Evolutionary conservation across 2,888 invertebrate genomes (phyloP).

Genomic region (Loripinus fragilis): DNA sequence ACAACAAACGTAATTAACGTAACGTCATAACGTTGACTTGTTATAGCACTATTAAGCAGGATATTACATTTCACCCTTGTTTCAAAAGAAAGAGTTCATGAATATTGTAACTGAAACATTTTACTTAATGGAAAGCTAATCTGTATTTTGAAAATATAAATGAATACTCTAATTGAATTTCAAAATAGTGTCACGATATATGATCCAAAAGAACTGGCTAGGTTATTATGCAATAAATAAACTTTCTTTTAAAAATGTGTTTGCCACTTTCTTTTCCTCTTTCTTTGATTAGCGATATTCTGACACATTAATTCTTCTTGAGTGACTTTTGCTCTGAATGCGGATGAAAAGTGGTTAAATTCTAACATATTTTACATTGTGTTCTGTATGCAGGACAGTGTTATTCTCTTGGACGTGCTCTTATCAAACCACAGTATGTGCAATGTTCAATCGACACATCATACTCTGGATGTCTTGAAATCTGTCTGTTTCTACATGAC

Average conservation of each 20-base stretch:
- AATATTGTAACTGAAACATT: not conserved
- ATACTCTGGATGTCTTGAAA: not conserved
- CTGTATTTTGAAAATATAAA: not conserved
- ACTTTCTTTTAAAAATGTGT: not conserved
- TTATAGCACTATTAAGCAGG: constrained; percentile 2
- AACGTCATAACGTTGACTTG: constrained; percentile 6
- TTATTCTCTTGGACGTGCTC: too few species aligned
- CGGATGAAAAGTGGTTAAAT: constrained; percentile 7
- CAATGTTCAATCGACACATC: too few species aligned
- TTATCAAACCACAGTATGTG: too few species aligned
- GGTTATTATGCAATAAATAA: not conserved
- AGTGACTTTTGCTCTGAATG: not conserved
- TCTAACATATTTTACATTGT: not conserved
- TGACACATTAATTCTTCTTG: not conserved
- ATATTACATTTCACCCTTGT: constrained; percentile 13
- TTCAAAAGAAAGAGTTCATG: not conserved
- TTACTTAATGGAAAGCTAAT: not conserved
- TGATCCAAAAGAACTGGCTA: not conserved
- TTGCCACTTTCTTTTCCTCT: constrained; percentile 2
- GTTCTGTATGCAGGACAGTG: not conserved
- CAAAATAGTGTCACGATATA: not conserved
- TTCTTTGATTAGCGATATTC: not conserved
- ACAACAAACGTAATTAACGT: not conserved
- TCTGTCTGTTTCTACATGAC: not conserved
- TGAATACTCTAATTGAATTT: not conserved